Evolutionary conservation across 2,797 vertebrate species (phyloP), one percentile per base, ranked within the genome.

Genomic region (Galago senegalensis): DNA sequence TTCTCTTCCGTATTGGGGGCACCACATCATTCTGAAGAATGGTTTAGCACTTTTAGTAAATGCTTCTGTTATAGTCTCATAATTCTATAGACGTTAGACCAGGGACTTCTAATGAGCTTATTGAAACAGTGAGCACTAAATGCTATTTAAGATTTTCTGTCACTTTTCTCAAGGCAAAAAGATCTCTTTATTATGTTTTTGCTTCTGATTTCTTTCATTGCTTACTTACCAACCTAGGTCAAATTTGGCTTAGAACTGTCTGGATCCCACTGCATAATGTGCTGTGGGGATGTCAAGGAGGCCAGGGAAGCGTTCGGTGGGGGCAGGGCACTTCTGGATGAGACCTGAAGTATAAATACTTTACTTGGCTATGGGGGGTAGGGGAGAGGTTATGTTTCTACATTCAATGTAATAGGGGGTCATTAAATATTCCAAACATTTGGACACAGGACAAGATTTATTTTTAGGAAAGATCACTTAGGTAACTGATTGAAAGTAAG

Each of bases 11-110:
- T 97, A 98, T 25, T 11, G 67, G 79, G 91, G 91, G 92, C 65
- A 90, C 81, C 73, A 96, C 95, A 96, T 97, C 73, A 72, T 97
- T 97, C 63, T 96, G 95, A 98, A 96, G 97, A 97, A 97, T 73
- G 1, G 97, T 91, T 87, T 88, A 97, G 67, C 40, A 9, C 93
- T 95, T 98, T 96, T 80, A 34, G 43, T 92, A 83, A 89, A 73
- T 1, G 1, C 97, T 97, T 96, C 69, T 95, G 37, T 77, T 89
- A 56, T 61, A 88, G 84, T 81, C 97, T 98, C 69, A 76, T 61
- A 73, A 96, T 31, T n/a, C 56, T 70, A 83, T 91, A 34, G 5
- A 79, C 61, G 85, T 91, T 94, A 92, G 49, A 93, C 65, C 56
- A 93, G 79, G 17, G 82, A 76, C 58, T 46, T 96, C 43, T 96